Evolutionary conservation across 2,888 invertebrate species (phyloP).

Genomic region (Cosmia trapezina): DNA sequence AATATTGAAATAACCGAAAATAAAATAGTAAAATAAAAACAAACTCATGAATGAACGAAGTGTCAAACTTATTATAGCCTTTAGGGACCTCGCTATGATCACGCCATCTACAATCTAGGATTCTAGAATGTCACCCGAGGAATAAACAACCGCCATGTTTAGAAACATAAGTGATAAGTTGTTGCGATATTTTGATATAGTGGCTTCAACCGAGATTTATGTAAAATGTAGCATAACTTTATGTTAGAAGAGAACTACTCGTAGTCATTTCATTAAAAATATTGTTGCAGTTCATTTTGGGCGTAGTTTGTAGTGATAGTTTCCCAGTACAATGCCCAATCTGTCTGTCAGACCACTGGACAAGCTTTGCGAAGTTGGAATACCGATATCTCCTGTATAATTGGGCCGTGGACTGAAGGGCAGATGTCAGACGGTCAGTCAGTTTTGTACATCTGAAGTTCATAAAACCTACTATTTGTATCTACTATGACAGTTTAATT

Average conservation of each 20-base stretch:
- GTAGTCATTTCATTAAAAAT: constrained; percentile 28
- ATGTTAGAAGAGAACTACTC: constrained; percentile 3
- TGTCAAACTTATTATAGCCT: too few species aligned
- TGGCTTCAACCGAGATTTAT: background rate
- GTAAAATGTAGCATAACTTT: constrained; percentile 4
- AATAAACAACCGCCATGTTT: too few species aligned
- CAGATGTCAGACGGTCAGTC: background rate
- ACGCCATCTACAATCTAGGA: too few species aligned
- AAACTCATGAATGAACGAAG: too few species aligned
- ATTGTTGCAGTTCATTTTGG: constrained; percentile 22
- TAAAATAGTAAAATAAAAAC: too few species aligned
- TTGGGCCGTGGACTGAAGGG: constrained; percentile 17
- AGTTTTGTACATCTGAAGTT: background rate
- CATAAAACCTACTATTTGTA: background rate
- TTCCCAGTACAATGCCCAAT: constrained; percentile 9
- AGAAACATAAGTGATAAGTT: too few species aligned
- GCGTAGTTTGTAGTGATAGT: constrained; percentile 31
- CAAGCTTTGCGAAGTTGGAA: constrained; percentile 21
- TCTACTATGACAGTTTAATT: background rate
- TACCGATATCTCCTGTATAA: constrained; percentile 14
- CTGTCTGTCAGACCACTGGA: constrained; percentile 14
- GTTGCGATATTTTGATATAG: constrained; percentile 2
- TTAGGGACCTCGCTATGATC: too few species aligned
- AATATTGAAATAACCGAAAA: too few species aligned
- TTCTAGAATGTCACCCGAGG: too few species aligned